Conservation (phyloP, 2,888 invertebrate genomes). For the Mesorhabditis sp. region DNA sequence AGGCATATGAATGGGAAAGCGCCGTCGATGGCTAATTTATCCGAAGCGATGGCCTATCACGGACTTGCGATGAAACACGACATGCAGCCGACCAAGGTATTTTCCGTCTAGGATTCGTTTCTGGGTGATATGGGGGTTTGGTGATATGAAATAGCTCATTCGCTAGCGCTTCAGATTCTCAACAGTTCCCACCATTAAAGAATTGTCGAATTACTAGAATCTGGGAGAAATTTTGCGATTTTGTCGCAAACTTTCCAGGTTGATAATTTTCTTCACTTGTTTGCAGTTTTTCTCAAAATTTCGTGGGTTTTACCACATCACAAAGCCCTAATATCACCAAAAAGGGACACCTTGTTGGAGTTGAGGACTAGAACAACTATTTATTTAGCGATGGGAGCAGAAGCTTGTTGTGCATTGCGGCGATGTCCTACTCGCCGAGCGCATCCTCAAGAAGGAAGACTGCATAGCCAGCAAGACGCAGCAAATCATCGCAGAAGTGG, state of each 20-base stretch:
- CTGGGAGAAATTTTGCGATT: too few species aligned
- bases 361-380: background rate
- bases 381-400: conserved; percentile 30
- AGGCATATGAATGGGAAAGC: background rate
- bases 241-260: too few species aligned
- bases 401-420: conserved; percentile 24
- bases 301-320: too few species aligned
- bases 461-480: conserved; percentile 11
- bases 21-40: background rate
- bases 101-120: background rate
- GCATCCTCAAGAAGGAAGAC: conserved; percentile 23
- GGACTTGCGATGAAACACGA: background rate
- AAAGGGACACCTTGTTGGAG: background rate
- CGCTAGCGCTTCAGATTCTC: too few species aligned
- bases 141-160: too few species aligned
- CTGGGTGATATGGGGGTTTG: too few species aligned
- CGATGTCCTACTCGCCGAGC: conserved; percentile 21
- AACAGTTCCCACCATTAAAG: too few species aligned
- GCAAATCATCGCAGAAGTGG: background rate
- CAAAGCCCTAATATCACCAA: background rate
- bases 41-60: background rate
- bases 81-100: background rate
- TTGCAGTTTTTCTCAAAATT: too few species aligned
- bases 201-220: too few species aligned
- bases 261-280: too few species aligned